phyloP scores from a whole-genome alignment of 2,113 vertebrate genomes.

The Platycercus adscitus region DNA sequence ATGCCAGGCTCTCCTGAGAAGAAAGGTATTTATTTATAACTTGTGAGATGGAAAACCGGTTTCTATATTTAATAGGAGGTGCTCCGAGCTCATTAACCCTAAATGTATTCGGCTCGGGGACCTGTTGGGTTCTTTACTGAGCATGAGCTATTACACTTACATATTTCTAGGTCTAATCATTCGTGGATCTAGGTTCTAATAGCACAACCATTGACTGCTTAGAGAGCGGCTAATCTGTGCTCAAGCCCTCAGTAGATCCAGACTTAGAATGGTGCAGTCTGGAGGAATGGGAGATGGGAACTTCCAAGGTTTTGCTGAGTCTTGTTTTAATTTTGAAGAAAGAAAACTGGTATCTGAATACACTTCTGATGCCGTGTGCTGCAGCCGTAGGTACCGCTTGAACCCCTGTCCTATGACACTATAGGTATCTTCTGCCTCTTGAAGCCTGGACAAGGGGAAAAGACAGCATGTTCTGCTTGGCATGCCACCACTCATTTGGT shows the following conservation, averaged over 20 bases:
- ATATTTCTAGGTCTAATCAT: not conserved
- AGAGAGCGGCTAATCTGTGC: not conserved
- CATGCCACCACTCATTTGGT: not conserved
- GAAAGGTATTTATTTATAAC: slow-evolving; percentile 25
- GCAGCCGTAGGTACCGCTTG: not conserved
- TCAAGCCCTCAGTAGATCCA: not conserved
- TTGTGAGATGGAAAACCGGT: slow-evolving; percentile 21
- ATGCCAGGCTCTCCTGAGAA: not conserved
- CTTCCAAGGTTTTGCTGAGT: not conserved
- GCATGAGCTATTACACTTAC: not conserved
- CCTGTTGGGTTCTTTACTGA: not conserved
- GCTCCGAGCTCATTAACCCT: not conserved
- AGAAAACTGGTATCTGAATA: not conserved
- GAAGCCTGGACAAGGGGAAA: not conserved
- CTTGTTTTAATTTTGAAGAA: not conserved
- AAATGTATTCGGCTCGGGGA: not conserved
- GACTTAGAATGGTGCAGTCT: not conserved
- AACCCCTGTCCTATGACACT: not conserved
- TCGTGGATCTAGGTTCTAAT: not conserved
- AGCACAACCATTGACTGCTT: not conserved
- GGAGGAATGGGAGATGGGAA: not conserved
- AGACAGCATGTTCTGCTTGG: not conserved
- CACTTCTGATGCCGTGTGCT: not conserved
- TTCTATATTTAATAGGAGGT: slow-evolving; percentile 45
- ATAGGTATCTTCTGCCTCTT: not conserved